phyloP scores from a whole-genome alignment of 2,113 vertebrate genomes.

The Tamias sibiricus region DNA sequence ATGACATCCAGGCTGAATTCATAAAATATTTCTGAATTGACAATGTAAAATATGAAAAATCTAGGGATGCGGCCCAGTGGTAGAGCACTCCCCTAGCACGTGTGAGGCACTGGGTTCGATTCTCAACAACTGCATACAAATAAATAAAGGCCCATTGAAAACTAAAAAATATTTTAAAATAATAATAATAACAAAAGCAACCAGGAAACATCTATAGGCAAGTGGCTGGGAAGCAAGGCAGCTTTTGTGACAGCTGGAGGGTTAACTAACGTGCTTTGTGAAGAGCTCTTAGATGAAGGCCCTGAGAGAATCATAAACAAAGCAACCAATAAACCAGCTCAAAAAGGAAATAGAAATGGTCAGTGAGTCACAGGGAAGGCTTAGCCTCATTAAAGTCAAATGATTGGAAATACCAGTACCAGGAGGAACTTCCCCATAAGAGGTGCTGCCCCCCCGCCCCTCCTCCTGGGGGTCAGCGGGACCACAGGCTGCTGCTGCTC shows the following conservation, averaged over 20 bases:
- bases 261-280: background rate
- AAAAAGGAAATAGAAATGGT: background rate
- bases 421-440: too few species aligned
- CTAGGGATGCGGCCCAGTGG: background rate
- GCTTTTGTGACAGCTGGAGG: background rate
- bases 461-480: too few species aligned
- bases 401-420: background rate
- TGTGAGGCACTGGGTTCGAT: too few species aligned
- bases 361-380: background rate
- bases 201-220: background rate
- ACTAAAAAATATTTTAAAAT: too few species aligned
- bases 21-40: background rate
- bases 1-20: background rate
- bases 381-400: background rate
- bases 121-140: too few species aligned
- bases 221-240: background rate
- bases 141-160: too few species aligned
- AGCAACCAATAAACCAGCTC: background rate
- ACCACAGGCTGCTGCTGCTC: fast-evolving
- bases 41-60: background rate
- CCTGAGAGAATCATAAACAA: background rate
- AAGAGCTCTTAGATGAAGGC: background rate
- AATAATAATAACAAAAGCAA: background rate
- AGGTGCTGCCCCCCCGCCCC: fast-evolving
- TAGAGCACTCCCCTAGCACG: too few species aligned